These are phyloP conservation scores for Apeltes quadracus DNA, from an alignment of 2,113 vertebrate genomes.

Conservation along the genomic window DNA sequence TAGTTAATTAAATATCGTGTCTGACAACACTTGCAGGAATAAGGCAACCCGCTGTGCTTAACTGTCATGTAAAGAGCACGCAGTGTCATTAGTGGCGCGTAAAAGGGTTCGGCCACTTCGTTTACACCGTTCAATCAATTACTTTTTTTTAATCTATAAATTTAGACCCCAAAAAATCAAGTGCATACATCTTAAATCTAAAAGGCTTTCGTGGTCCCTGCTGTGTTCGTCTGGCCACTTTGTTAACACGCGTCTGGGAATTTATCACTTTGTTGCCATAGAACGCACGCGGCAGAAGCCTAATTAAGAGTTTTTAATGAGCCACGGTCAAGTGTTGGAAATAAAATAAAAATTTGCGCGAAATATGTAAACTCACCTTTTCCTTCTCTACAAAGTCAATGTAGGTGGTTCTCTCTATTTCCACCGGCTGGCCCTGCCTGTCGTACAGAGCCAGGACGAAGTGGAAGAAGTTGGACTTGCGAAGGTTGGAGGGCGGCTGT, in stretches of 20 bases:
- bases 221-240: constrained; percentile 51
- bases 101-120: constrained; percentile 8
- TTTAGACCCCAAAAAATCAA: neutral
- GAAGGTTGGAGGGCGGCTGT: constrained; percentile 97
- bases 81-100: neutral
- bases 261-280: constrained; percentile 50
- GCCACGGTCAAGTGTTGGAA: neutral
- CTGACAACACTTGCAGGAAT: constrained; percentile 34
- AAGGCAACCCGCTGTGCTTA: constrained; percentile 33
- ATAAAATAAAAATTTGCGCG: neutral
- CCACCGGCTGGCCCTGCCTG: constrained; percentile 97
- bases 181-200: constrained; percentile 15
- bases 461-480: constrained; percentile 99
- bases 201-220: constrained; percentile 49
- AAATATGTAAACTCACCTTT: constrained; percentile 84
- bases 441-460: constrained; percentile 98
- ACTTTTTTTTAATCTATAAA: neutral
- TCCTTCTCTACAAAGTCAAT: constrained; percentile 98
- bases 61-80: constrained; percentile 25
- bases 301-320: neutral
- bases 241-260: constrained; percentile 41
- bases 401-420: constrained; percentile 96
- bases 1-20: constrained; percentile 23
- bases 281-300: neutral
- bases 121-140: neutral